These are phyloP conservation scores for Podarcis muralis DNA, from an alignment of 2,113 vertebrate genomes.

Conservation along the genomic window DNA sequence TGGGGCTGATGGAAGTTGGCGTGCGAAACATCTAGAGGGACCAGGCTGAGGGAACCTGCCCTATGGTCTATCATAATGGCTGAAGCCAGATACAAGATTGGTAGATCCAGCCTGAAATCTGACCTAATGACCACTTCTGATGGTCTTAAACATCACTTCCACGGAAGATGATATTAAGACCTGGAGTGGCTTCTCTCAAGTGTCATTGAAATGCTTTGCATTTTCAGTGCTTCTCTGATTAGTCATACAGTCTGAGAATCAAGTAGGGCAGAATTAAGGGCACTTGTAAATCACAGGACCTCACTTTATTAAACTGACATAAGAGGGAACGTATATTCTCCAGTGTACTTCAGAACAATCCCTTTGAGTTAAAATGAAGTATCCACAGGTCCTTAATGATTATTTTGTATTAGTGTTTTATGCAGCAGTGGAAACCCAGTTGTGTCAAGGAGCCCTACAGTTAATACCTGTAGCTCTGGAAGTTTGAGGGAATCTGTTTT, in stretches of 20 bases:
- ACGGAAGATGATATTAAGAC: neutral
- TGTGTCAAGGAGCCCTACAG: neutral
- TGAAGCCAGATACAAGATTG: neutral
- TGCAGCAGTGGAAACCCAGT: neutral
- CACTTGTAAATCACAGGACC: neutral
- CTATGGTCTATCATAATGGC: neutral
- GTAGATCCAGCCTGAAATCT: neutral
- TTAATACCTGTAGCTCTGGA: neutral
- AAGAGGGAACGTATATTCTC: neutral
- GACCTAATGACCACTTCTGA: neutral
- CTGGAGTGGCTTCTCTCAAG: constrained; percentile 7
- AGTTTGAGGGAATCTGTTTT: neutral
- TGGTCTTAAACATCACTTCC: neutral
- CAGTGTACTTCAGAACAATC: neutral
- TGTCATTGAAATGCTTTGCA: constrained; percentile 16
- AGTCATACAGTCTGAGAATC: constrained; percentile 3
- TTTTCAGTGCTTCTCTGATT: constrained; percentile 5
- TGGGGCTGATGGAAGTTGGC: neutral
- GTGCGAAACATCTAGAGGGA: neutral
- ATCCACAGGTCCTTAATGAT: neutral
- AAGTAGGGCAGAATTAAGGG: constrained; percentile 6
- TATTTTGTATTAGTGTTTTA: neutral
- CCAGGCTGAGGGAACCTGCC: neutral
- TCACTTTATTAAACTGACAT: constrained; percentile 1
- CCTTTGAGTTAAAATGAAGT: neutral